Evolutionary conservation across 37 sponge, comb jelly and placozoan species (phyloP), one percentile per base, ranked within the genome.

Genomic region (Eunapius fragilis): DNA sequence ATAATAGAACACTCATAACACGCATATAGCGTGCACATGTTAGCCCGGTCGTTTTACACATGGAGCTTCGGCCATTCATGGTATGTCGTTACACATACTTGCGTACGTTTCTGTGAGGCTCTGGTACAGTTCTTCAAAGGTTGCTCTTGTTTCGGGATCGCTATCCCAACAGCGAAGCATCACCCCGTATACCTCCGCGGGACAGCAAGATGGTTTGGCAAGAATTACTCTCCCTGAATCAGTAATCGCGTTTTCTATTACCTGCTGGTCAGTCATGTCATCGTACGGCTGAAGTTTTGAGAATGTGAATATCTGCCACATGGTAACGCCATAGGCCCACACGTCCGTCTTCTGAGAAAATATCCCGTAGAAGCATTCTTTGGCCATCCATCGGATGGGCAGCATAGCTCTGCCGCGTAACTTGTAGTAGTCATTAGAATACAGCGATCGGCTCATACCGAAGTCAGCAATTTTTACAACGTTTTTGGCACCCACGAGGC

Each of bases 381-480:
- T 86, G 14, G 93, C 86, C 93, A 93, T 93, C 93, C 93, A 93
- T 36, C 93, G 78, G 22, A 93, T 71, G 6, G 93, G 93, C 6
- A 93, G 72, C 24, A 78, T 78, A 28, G 86, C 86, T 31, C 67
- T 48, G 0, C 93, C 93, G 0, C 70, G 72, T n/a, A 89, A 50
- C 26, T 67, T 26, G 81, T 89, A 93, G 75, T 93, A 93, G 31
- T 77, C 76, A 48, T 80, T 83, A n/a, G 77, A 41, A 33, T 93
- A 93, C 24, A 89, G 84, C 35, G 45, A 89, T 25, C 48, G 83
- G 38, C 86, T 89, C 83, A 93, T 85, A 25, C 89, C 89, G 26
- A 89, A 93, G 78, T 93, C 93, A 26, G 87, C 78, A 31, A 93
- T 50, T 77, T 93, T 93, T 50, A 93, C 90, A 28, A 68, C 45